A percentile compares a stretch with the other conserved stretches of the same genome.
phyloP scores from a whole-genome alignment of 2,888 invertebrate genomes.

The Lomographa bimaculata region DNA sequence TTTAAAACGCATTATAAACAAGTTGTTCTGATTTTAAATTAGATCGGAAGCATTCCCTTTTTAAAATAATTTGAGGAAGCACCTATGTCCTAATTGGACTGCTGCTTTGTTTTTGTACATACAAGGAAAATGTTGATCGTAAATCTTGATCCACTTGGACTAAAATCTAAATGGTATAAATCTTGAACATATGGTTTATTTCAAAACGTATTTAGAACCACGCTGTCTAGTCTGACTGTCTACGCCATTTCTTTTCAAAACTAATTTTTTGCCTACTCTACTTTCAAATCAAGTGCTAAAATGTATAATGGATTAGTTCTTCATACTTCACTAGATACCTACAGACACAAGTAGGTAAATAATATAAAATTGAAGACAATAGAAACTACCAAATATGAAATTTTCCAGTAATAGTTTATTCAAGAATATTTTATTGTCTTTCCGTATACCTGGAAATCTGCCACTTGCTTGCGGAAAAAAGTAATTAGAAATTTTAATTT shows the following conservation, averaged over 20 bases:
- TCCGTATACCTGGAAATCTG: conserved; percentile 26
- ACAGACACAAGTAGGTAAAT: too few relatives aligned
- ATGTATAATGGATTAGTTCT: too few relatives aligned
- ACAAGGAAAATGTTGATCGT: conserved; percentile 26
- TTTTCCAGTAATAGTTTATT: conserved; percentile 7
- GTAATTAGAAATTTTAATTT: conserved; percentile 28
- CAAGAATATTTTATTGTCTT: conserved; percentile 17
- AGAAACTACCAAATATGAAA: conserved; percentile 4
- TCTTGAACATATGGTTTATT: conserved; percentile 3
- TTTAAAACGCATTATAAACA: too few relatives aligned
- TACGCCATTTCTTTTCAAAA: neutral
- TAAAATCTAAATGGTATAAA: too few relatives aligned
- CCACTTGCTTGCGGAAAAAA: conserved; percentile 23
- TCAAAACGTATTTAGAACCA: conserved; percentile 5
- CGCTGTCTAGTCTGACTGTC: neutral
- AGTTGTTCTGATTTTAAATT: too few relatives aligned
- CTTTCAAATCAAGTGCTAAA: neutral
- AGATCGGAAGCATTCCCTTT: too few relatives aligned
- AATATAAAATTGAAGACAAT: conserved; percentile 12
- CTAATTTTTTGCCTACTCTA: neutral
- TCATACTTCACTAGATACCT: too few relatives aligned
- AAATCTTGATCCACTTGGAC: conserved; percentile 3
- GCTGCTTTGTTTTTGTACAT: conserved; percentile 36
- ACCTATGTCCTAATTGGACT: too few relatives aligned
- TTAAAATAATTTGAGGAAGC: too few relatives aligned